Base-by-base conservation (phyloP, 1,140 invertebrate species). In the Apocrypta bakeri region DNA sequence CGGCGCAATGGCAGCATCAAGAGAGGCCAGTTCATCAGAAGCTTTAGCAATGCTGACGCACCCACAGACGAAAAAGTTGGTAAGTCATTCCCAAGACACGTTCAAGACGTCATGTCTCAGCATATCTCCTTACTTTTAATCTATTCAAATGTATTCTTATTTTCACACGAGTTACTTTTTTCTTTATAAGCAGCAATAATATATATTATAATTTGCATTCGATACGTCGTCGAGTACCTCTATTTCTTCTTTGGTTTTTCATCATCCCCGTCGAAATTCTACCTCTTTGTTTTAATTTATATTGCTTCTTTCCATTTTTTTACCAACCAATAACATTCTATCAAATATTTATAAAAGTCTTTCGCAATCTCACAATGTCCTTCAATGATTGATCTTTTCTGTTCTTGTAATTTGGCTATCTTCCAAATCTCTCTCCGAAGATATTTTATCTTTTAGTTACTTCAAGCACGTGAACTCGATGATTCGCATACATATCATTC, bases 21-120 rank as follows among this genome's bases (percentile, higher is more conserved):
- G 86, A 93, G 96, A 77, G 94, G 94, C 68, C 95, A 96, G 84
- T 96, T 97, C 90, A 95, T 95, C 72, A 93, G 96, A 87, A 96
- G 96, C 93, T 93, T 97, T 27, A 97, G 96, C 85, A 96, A 96
- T 90, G 94, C 95, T 25, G 96, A 97, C 89, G 94, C 94, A 72
- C 95, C 96, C 24, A 93, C 94, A 7, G 96, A 97, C 88, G 96
- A 97, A 89, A 97, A 97, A 95, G 94, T 94, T 91, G 96, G 96
- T 97, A 91, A 93, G 91, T 89, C 27, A 14, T 66, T 25, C 27
- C 11, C 63, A 11, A 66, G n/a, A n/a, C n/a, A n/a, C n/a, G n/a
- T 37, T 37, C 33, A n/a, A n/a, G 33, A 37, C 33, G 25, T 68
- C 3, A 66, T 78, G 3, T 29, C 21, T 75, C 24, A n/a, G n/a